A percentile compares a stretch with the other conserved stretches of the same genome.
Conservation (phyloP, 1,140 invertebrate genomes). For the Drosophila tani region DNA sequence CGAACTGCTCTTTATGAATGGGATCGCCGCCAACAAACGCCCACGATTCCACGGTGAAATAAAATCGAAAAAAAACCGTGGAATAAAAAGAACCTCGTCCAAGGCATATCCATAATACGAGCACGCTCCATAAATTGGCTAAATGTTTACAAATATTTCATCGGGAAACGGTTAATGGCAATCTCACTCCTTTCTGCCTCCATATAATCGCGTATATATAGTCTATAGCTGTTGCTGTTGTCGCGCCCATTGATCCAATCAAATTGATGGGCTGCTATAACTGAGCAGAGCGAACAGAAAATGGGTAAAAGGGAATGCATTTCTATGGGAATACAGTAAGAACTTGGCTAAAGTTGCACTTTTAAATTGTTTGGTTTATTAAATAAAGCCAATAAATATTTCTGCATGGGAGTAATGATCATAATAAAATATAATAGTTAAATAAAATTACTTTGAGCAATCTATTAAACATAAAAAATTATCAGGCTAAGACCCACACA, state of each 20-base stretch:
- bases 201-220: constrained; percentile 33
- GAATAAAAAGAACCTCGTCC: constrained; percentile 31
- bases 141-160: constrained; percentile 83
- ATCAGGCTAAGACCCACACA: too few species aligned
- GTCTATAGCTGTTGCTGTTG: constrained; percentile 58
- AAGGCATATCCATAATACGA: constrained; percentile 49
- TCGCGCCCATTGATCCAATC: constrained; percentile 77
- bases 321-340: constrained; percentile 61
- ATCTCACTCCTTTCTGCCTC: constrained; percentile 4
- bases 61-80: not conserved
- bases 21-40: constrained; percentile 52
- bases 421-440: not conserved
- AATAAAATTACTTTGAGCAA: too few species aligned
- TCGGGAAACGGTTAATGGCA: constrained; percentile 42
- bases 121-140: constrained; percentile 76
- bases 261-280: constrained; percentile 77
- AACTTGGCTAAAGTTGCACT: not conserved
- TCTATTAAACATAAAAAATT: too few species aligned
- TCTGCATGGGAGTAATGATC: not conserved
- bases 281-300: constrained; percentile 50
- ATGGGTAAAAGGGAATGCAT: constrained; percentile 51
- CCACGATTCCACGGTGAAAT: constrained; percentile 25
- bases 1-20: constrained; percentile 75
- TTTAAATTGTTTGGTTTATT: not conserved
- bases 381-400: not conserved